phyloP scores from a whole-genome alignment of 2,797 vertebrate genomes.

The Myripristis jacobus region DNA sequence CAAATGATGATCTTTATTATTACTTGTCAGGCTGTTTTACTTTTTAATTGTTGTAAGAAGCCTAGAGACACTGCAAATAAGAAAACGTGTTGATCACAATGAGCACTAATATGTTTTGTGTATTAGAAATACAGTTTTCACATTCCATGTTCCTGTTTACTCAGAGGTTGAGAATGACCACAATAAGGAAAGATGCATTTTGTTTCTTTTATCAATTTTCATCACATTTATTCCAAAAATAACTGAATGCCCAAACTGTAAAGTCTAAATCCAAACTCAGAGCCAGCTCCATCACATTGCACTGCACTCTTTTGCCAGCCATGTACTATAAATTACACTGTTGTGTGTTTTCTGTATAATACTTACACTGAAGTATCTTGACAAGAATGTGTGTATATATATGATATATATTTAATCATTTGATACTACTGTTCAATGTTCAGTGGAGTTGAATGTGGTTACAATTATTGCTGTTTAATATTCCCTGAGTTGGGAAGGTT shows the following conservation, averaged over 20 bases:
- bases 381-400: slow-evolving; percentile 34
- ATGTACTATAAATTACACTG: slow-evolving; percentile 47
- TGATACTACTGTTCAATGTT: slow-evolving; percentile 54
- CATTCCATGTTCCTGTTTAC: slow-evolving; percentile 27
- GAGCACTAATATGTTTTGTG: slow-evolving; percentile 1
- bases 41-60: neutral
- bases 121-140: slow-evolving; percentile 38
- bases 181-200: slow-evolving; percentile 11
- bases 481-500: slow-evolving; percentile 24
- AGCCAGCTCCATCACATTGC: slow-evolving; percentile 27
- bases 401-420: slow-evolving; percentile 39
- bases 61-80: neutral
- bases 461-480: slow-evolving; percentile 32
- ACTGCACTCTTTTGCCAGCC: slow-evolving; percentile 68
- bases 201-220: slow-evolving; percentile 13
- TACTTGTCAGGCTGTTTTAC: slow-evolving; percentile 15
- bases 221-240: neutral
- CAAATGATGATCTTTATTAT: slow-evolving; percentile 43
- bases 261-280: slow-evolving; percentile 5
- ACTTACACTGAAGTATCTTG: slow-evolving; percentile 27
- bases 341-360: slow-evolving; percentile 51
- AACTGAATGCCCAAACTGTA: slow-evolving; percentile 7
- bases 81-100: neutral
- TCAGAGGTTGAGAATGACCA: neutral
- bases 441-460: slow-evolving; percentile 50